Base-by-base conservation (phyloP, 2,888 invertebrate species). In the Ypsolopha sequella region DNA sequence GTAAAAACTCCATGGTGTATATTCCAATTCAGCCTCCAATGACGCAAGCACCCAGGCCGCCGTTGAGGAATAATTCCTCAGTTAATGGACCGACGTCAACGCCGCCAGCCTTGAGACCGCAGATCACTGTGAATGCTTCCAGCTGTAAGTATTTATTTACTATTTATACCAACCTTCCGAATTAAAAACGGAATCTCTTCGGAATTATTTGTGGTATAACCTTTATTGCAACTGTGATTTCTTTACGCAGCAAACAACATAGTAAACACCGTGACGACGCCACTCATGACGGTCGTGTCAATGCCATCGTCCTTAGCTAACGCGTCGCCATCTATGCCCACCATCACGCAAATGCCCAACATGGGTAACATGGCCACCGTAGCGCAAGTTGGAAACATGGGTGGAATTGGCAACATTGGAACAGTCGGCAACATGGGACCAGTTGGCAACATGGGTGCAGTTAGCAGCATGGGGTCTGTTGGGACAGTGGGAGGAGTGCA, bases 1-100 rank as follows among this genome's bases (percentile, higher is more conserved):
- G 76, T 14, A 85, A 86, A 62, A 85, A 86, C 59, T 79, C 82
- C 0, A 86, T 86, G 86, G 86, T 86, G 55, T 86, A 86, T 54
- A 86, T 86, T 11, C 86, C 86, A 1, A 84, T 85, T 34, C 82
- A 81, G 62, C 85, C 85, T 57, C 76, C 85, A n/a, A 59, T 58
- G 36, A 74, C 80, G 13, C 79, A 79, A 54, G 75, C 79, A 41
- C 85, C 53, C 24, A 57, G 77, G 4, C 46, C 59, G 6, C 51
- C 36, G 33, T 8, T 56, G 7, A 53, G 66, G 7, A 57, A 72
- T 3, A 50, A 55, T 1, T 49, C 60, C 34, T 44, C 61, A 13
- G 58, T 7, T 6, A 39, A 57, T 41, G 55, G 60, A 9, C 39
- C 53, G 35, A 54, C 11, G 52, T 51, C 33, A 24, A 50, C 57